phyloP scores from a whole-genome alignment of 1,140 invertebrate species.

The Oreohelix idahoensis region DNA sequence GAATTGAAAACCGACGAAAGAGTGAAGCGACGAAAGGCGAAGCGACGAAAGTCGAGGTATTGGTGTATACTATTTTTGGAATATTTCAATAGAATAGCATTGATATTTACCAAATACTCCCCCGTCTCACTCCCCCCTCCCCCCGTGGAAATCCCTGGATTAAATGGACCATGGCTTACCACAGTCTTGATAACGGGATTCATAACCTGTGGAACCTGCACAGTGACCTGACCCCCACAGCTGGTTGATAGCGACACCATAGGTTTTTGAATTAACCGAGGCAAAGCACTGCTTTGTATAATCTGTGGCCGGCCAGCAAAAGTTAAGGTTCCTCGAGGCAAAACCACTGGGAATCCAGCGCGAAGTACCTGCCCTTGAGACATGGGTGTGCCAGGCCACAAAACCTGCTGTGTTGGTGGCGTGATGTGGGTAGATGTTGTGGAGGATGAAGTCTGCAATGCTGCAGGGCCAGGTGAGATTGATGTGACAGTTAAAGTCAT shows the following conservation, averaged over 20 bases:
- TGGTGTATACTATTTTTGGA: no score
- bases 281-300: not conserved
- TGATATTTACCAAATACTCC: no score
- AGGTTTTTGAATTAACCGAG: conserved; percentile 12
- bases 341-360: conserved; percentile 21
- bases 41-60: no score
- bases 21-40: no score
- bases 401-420: not conserved
- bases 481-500: conserved; percentile 35
- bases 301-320: conserved; percentile 23
- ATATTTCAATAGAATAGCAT: no score
- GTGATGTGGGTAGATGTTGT: not conserved
- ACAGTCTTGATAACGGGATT: conserved; percentile 9
- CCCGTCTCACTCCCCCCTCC: no score
- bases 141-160: no score
- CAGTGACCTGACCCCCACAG: conserved; percentile 13
- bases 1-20: no score
- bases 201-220: conserved; percentile 11
- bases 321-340: conserved; percentile 8
- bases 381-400: not conserved
- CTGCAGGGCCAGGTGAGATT: conserved; percentile 1
- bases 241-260: not conserved
- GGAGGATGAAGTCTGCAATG: not conserved
- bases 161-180: not conserved
- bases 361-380: conserved; percentile 16